phyloP scores from a whole-genome alignment of 2,113 vertebrate species.

The Castor canadensis region DNA sequence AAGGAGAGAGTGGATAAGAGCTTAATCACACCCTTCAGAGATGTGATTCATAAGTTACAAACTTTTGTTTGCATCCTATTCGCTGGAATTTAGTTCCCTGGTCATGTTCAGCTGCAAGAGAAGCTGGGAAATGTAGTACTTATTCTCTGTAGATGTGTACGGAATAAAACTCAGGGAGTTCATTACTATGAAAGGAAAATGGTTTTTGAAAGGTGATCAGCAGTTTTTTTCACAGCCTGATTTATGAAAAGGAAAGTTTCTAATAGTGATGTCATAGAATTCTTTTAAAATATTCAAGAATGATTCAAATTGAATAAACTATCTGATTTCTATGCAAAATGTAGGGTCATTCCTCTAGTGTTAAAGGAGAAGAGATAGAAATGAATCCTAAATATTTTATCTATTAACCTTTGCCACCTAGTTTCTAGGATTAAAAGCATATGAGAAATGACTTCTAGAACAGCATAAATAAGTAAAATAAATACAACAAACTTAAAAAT shows the following conservation, averaged over 20 bases:
- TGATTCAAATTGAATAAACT: neutral
- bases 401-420: neutral
- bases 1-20: too few relatives aligned
- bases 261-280: neutral
- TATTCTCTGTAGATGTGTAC: neutral
- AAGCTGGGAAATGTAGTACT: neutral
- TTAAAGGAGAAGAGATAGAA: neutral
- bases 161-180: neutral
- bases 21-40: neutral
- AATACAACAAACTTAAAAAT: neutral
- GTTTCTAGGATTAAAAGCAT: neutral
- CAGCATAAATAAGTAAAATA: neutral
- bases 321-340: neutral
- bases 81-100: neutral
- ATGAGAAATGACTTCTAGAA: conserved; percentile 6
- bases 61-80: neutral
- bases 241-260: neutral
- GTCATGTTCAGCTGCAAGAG: neutral
- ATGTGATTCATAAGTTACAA: neutral
- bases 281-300: neutral
- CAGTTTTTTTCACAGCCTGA: neutral
- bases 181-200: neutral
- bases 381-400: neutral
- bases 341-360: neutral
- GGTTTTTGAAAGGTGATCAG: neutral